Percentiles rank a stretch among this genome's conserved stretches.
These are phyloP conservation scores for Ancistrus triradiatus DNA, from an alignment of 2,113 vertebrate genomes.

Conservation along the genomic window DNA sequence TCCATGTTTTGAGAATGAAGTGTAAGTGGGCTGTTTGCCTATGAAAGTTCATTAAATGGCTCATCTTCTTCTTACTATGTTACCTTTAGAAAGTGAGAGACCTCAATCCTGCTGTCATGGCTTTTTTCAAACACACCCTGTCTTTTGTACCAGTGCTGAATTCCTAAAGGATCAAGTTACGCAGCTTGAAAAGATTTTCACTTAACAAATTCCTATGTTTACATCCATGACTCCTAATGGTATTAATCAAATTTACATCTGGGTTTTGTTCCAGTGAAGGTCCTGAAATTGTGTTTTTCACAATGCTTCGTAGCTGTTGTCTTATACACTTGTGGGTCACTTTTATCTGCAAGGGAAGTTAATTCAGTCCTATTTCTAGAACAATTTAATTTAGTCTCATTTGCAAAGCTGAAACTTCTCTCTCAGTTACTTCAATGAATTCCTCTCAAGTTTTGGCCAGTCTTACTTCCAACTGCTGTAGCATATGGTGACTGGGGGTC, in stretches of 20 bases:
- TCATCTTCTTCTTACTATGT: neutral
- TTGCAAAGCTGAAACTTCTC: neutral
- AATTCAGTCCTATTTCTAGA: too few relatives aligned
- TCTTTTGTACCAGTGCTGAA: constrained; percentile 29
- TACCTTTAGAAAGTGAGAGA: neutral
- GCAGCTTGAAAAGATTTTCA: constrained; percentile 29
- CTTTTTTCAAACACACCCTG: constrained; percentile 25
- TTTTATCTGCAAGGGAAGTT: neutral
- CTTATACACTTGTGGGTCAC: neutral
- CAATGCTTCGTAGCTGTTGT: neutral
- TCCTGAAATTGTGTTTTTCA: neutral
- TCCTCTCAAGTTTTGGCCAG: constrained; percentile 36
- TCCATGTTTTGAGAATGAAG: too few relatives aligned
- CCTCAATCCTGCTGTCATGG: constrained; percentile 1
- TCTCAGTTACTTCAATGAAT: constrained; percentile 8
- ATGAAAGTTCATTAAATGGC: too few relatives aligned
- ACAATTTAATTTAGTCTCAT: too few relatives aligned
- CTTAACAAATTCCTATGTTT: constrained; percentile 30
- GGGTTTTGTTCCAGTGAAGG: constrained; percentile 3
- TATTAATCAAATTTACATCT: constrained; percentile 16
- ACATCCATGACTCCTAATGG: neutral
- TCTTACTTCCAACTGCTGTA: constrained; percentile 59
- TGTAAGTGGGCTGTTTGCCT: too few relatives aligned
- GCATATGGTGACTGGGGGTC: constrained; percentile 73
- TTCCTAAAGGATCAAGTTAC: constrained; percentile 34